Conservation (phyloP, 2,113 vertebrate species). For the Ahaetulla prasina region DNA sequence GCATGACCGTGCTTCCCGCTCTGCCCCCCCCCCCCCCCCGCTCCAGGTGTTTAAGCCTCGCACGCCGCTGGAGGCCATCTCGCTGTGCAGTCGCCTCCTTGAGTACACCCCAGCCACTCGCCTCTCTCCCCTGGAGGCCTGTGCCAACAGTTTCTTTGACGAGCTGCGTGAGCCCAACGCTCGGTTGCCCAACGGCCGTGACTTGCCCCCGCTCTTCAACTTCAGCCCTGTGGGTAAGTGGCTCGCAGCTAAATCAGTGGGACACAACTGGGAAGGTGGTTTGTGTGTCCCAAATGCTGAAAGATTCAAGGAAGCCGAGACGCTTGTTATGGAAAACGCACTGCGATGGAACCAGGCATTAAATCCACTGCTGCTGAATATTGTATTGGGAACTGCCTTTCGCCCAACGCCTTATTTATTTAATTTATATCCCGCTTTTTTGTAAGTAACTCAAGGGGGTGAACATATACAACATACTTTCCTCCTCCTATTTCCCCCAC, state of each 20-base stretch:
- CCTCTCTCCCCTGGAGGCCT: conserved; percentile 87
- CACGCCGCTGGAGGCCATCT: conserved; percentile 86
- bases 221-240: conserved; percentile 86
- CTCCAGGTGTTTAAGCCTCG: conserved; percentile 87
- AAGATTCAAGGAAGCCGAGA: neutral
- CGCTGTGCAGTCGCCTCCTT: conserved; percentile 86
- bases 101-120: conserved; percentile 90
- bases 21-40: no score
- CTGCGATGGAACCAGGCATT: neutral
- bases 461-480: no score
- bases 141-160: conserved; percentile 87
- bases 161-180: conserved; percentile 84
- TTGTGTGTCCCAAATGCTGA: neutral
- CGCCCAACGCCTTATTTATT: no score
- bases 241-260: rapidly evolving
- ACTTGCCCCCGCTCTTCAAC: conserved; percentile 88
- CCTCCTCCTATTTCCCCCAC: no score
- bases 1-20: neutral
- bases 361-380: neutral
- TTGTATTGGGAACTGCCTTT: no score
- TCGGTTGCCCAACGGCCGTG: conserved; percentile 84
- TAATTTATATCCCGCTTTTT: neutral
- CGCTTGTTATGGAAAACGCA: no score
- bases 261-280: neutral
- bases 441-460: neutral